A percentile compares a stretch with the other conserved stretches of the same genome.
phyloP scores from a whole-genome alignment of 2,113 vertebrate genomes.

The Paedocypris sp. region DNA sequence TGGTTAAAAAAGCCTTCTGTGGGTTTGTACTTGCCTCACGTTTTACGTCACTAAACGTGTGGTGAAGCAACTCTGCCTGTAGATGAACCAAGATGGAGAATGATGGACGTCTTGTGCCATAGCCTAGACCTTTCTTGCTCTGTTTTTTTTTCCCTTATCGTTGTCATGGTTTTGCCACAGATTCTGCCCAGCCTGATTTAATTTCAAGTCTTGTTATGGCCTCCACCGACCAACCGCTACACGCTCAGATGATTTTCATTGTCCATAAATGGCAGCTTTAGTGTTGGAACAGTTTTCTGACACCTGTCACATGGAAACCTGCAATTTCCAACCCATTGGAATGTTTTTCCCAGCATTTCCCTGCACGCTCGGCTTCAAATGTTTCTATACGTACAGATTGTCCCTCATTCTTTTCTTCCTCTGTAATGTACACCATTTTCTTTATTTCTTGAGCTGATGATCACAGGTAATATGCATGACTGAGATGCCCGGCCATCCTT shows the following conservation, averaged over 20 bases:
- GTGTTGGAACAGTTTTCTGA: constrained; percentile 21
- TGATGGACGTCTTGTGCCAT: constrained; percentile 26
- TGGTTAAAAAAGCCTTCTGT: too few relatives aligned
- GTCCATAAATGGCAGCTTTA: constrained; percentile 13
- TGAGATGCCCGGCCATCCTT: constrained; percentile 14
- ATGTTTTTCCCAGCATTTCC: not conserved
- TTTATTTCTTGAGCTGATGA: constrained; percentile 19
- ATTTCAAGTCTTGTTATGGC: constrained; percentile 32
- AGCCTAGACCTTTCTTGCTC: not conserved
- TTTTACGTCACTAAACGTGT: too few relatives aligned
- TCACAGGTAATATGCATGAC: constrained; percentile 18
- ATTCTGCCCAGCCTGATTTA: constrained; percentile 10
- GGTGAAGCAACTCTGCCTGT: too few relatives aligned
- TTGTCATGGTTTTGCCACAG: constrained; percentile 7
- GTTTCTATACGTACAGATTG: not conserved
- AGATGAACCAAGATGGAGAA: too few relatives aligned
- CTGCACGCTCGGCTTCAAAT: not conserved
- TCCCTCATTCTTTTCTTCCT: not conserved
- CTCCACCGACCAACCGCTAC: constrained; percentile 6
- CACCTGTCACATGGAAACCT: constrained; percentile 22
- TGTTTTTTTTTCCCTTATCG: not conserved
- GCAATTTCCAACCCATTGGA: not conserved
- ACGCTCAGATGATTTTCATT: constrained; percentile 17
- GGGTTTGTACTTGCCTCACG: too few relatives aligned
- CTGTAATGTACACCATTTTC: not conserved